These are phyloP conservation scores for Zaprionus vittiger DNA, from an alignment of 1,140 invertebrate genomes.

Conservation along the genomic window DNA sequence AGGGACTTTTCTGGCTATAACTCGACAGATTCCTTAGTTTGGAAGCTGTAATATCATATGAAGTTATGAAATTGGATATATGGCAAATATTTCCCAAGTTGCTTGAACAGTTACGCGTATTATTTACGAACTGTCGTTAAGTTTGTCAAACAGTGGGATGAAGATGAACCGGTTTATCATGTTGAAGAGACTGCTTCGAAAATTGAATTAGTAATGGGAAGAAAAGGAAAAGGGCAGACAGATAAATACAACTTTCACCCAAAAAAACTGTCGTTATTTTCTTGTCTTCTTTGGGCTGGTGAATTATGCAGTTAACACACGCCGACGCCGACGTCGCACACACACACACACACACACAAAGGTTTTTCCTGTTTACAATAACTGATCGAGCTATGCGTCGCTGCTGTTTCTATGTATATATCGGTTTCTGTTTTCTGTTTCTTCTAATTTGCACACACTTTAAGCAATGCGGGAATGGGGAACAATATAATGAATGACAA, in stretches of 20 bases:
- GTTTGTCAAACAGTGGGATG: conserved; percentile 6
- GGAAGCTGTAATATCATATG: not conserved
- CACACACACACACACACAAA: not conserved
- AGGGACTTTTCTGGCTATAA: not conserved
- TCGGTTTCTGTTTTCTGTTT: conserved; percentile 21
- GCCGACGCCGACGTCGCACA: not conserved
- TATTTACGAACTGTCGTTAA: not conserved
- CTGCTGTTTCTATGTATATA: not conserved
- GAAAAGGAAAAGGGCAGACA: conserved; percentile 38
- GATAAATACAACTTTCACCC: conserved; percentile 45
- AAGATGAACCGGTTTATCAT: conserved; percentile 41
- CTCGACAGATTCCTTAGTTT: not conserved
- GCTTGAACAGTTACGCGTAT: conserved; percentile 8
- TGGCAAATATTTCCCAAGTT: not conserved
- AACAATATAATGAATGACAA: conserved; percentile 33
- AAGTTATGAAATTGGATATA: conserved; percentile 1
- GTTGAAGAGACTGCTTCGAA: conserved; percentile 4
- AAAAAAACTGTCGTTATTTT: conserved; percentile 22
- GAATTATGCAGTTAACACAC: conserved; percentile 37
- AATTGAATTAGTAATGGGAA: conserved; percentile 19
- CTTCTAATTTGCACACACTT: conserved; percentile 52
- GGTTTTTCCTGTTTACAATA: conserved; percentile 42
- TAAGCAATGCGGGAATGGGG: conserved; percentile 12
- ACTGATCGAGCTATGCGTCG: conserved; percentile 11
- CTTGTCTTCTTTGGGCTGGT: conserved; percentile 11